phyloP scores from a whole-genome alignment of 2,113 vertebrate species.

The Brachyistius frenatus region DNA sequence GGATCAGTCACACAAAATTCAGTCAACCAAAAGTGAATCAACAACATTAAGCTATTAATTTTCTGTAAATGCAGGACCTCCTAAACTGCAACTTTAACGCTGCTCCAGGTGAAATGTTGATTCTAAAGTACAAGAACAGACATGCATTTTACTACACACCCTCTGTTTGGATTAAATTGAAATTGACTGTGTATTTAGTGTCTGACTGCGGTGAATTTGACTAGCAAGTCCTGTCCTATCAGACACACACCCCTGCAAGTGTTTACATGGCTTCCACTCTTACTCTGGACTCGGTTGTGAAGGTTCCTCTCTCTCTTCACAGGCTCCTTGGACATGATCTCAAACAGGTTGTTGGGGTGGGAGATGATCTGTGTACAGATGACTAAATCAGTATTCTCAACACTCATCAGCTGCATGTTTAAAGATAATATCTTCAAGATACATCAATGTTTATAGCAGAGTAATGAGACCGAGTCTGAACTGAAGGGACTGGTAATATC shows the following conservation, averaged over 20 bases:
- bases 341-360: conserved; percentile 86
- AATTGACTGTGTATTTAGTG: conserved; percentile 21
- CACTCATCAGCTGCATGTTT: background rate
- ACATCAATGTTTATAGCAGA: background rate
- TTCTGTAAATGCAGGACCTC: conserved; percentile 1
- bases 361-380: conserved; percentile 80
- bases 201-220: conserved; percentile 37
- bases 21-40: conserved; percentile 1
- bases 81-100: conserved; percentile 1
- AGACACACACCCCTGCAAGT: conserved; percentile 61
- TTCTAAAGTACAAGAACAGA: background rate
- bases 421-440: background rate
- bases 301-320: conserved; percentile 85
- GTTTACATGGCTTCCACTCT: conserved; percentile 64
- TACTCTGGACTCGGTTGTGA: conserved; percentile 85
- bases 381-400: background rate
- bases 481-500: background rate
- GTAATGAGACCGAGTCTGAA: background rate
- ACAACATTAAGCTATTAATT: conserved; percentile 28
- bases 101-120: conserved; percentile 1
- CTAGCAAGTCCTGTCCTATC: conserved; percentile 30
- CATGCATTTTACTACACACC: conserved; percentile 10
- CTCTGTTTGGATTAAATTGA: conserved; percentile 16
- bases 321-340: conserved; percentile 86
- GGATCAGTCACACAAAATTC: conserved; percentile 18